Base-by-base conservation (phyloP, 2,888 invertebrate species). In the Hypomecis atomaria region DNA sequence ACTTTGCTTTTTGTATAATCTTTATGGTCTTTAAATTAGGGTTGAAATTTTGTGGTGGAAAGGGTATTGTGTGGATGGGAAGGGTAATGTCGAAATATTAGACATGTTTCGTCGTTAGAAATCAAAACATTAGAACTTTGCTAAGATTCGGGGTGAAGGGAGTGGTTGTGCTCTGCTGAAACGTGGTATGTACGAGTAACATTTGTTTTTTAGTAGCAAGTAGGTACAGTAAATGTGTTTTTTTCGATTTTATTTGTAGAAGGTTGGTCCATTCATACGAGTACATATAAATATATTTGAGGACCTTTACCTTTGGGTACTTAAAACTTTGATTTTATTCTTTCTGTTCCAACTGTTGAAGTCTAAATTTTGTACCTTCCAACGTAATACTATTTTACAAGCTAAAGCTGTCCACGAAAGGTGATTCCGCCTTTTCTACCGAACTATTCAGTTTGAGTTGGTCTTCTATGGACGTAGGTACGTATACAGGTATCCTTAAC, bases 71-170 rank as follows among this genome's bases (percentile, higher is more conserved):
- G 47, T 13, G 38, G 34, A n/a, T 67, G 68, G 76, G 75, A 82
- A 78, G 79, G 86, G 79, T 75, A 74, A 74, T 62, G 67, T 71
- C 71, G 78, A 87, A 85, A 86, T 88, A 89, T 87, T 83, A 86
- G 85, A 87, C 84, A 79, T 86, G 87, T 87, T 79, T 83, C 87
- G 82, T 87, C 87, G 86, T 89, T 89, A 84, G 85, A 88, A 90
- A 90, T 89, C 90, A 89, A 89, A 89, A 89, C 85, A 86, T 88
- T 83, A 79, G 67, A 78, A 79, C 78, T 65, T 68, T 69, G 67
- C 42, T 62, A 69, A 68, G 69, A 78, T 79, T 78, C 74, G 77
- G 64, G 78, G 83, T 73, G 77, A 62, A 66, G 72, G 68, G 59
- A 53, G 38, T 44, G 44, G 53, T 50, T 71, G 71, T 23, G 67